A percentile compares a stretch with the other conserved stretches of the same genome.
These are phyloP conservation scores for Phalera bucephala DNA, from an alignment of 2,888 invertebrate species.

Conservation along the genomic window DNA sequence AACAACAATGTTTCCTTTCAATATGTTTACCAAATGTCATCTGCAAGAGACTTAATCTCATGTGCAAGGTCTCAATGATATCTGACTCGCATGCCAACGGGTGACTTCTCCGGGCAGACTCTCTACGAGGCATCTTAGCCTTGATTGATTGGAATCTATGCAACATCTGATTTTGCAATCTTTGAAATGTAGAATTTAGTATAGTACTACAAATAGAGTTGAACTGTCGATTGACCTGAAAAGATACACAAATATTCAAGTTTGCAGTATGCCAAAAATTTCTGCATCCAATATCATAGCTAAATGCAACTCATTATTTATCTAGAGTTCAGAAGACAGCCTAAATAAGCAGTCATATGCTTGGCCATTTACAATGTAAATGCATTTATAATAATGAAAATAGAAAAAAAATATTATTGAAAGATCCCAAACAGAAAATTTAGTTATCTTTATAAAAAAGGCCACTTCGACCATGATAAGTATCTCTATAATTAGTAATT, in stretches of 20 bases:
- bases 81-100: conserved; percentile 95
- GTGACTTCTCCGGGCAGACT: conserved; percentile 95
- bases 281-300: too few species aligned
- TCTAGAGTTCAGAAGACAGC: too few species aligned
- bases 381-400: too few species aligned
- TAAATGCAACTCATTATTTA: too few species aligned
- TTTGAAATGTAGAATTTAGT: conserved; percentile 93
- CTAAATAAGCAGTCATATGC: too few species aligned
- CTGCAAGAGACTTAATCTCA: conserved; percentile 94
- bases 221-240: conserved; percentile 91
- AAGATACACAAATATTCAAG: conserved; percentile 1
- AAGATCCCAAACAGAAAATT: too few species aligned
- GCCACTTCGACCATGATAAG: too few species aligned
- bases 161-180: conserved; percentile 92
- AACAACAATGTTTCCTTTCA: conserved; percentile 95
- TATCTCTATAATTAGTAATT: too few species aligned
- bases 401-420: too few species aligned
- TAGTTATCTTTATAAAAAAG: too few species aligned
- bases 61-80: conserved; percentile 96
- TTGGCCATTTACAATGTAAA: too few species aligned
- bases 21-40: conserved; percentile 98
- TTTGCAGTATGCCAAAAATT: too few species aligned
- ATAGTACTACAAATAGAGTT: conserved; percentile 90
- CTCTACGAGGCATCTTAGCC: conserved; percentile 94
- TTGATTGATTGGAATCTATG: conserved; percentile 94